These are phyloP conservation scores for Diploptera punctata DNA, from an alignment of 2,888 invertebrate species.

Conservation along the genomic window DNA sequence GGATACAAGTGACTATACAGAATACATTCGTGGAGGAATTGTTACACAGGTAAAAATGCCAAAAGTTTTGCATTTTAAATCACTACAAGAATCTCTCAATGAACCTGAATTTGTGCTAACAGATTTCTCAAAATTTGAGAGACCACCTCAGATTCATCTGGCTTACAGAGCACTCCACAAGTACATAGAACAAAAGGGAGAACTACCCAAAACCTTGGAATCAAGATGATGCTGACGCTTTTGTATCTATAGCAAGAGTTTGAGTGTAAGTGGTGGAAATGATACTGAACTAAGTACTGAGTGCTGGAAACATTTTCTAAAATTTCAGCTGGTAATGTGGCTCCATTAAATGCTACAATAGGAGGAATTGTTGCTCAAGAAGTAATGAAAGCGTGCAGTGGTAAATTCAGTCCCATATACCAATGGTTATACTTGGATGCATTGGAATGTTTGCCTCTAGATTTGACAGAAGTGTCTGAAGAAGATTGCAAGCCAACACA, in stretches of 20 bases:
- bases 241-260: conserved; percentile 67
- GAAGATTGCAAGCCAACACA: conserved; percentile 75
- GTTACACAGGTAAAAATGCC: conserved; percentile 98
- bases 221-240: conserved; percentile 71
- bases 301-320: conserved; percentile 80
- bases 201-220: conserved; percentile 83
- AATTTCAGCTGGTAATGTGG: conserved; percentile 77
- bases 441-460: conserved; percentile 88
- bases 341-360: conserved; percentile 92
- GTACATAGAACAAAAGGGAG: conserved; percentile 66
- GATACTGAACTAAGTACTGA: conserved; percentile 71
- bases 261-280: conserved; percentile 63
- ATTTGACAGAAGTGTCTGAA: conserved; percentile 68
- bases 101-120: conserved; percentile 85
- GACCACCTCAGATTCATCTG: conserved; percentile 86
- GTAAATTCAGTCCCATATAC: conserved; percentile 91
- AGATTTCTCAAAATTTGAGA: conserved; percentile 95
- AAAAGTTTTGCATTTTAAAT: conserved; percentile 79
- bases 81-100: conserved; percentile 76
- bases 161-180: conserved; percentile 84
- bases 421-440: conserved; percentile 98
- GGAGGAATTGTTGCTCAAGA: conserved; percentile 98
- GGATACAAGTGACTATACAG: conserved; percentile 78
- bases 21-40: conserved; percentile 90
- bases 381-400: conserved; percentile 97